Evolutionary conservation across 1,140 invertebrate species (phyloP), one percentile per base, ranked within the genome.

Genomic region (Homarus americanus): DNA sequence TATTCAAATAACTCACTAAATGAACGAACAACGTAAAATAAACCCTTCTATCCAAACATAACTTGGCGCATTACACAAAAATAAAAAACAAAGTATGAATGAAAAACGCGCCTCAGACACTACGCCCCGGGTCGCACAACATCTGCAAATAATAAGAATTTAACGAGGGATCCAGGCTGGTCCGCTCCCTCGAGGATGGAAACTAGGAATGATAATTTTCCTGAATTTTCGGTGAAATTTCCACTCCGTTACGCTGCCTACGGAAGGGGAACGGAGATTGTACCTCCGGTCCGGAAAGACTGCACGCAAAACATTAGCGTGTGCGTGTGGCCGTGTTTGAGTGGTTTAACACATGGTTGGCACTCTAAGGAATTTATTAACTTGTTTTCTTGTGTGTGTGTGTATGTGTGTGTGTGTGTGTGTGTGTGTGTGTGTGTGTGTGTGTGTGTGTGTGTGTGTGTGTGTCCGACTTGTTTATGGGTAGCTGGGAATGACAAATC

Each of bases 301-400:
- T n/a, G n/a, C n/a, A 49, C 44, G 44, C 53, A 58, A 20, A 58
- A 20, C 17, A 49, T 49, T 10, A 20, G 17, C 24, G 53, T 20
- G 53, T 17, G 10, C 24, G 53, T 58, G 53, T 58, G 53, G 17
- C 15, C 24, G 53, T 58, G 53, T 58, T 10, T 58, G 53, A 49
- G 5, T 58, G 53, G 12, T 10, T n/a, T n/a, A n/a, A n/a, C n/a
- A n/a, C n/a, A n/a, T n/a, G n/a, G n/a, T n/a, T n/a, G n/a, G n/a
- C n/a, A n/a, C n/a, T n/a, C n/a, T n/a, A n/a, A n/a, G n/a, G n/a
- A n/a, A n/a, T n/a, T n/a, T n/a, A n/a, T n/a, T n/a, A n/a, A n/a
- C n/a, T n/a, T n/a, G n/a, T n/a, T n/a, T n/a, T n/a, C n/a, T n/a
- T 58, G 53, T 58, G 53, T 58, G 53, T 58, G 53, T 58, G 53